Evolutionary conservation across 2,888 invertebrate genomes (phyloP), one percentile per base, ranked within the genome.

Genomic region (Latrodectus elegans): DNA sequence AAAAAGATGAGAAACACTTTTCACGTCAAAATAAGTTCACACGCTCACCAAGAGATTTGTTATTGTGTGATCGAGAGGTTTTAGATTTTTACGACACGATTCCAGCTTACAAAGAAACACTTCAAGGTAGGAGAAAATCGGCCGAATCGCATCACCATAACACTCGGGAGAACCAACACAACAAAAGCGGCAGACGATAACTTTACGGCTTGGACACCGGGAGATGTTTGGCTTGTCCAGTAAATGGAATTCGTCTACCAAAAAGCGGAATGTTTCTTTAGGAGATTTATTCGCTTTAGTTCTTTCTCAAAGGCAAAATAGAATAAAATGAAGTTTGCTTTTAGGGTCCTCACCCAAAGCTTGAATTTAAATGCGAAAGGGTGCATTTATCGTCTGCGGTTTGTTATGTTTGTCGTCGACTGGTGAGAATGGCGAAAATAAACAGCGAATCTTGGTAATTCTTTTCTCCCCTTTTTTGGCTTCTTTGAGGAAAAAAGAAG

Each of bases 341-440:
- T 73, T 74, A 74, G 73, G 65, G 26, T 68, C 67, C 77, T 68
- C 77, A 78, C 22, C 70, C 78, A 70, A 78, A 67, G 53, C 74
- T 81, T 67, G 67, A 17, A n/a, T 52, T 15, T 8, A 53, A 14
- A 60, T 60, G n/a, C 60, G 14, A 60, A 52, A 67, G 73, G 74
- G 81, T 73, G 81, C 12, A 14, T 81, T 81, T 81, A 74, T 81
- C 81, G 81, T 81, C 51, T 81, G 74, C 73, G 49, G 26, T 79
- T 55, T 79, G 38, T 22, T n/a, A 53, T 64, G 52, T 65, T 49
- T 70, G 53, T 15, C 17, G 60, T n/a, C 60, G 14, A 15, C 14
- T 60, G 60, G 60, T 60, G 60, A 60, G 60, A 60, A 60, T 60
- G 10, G 12, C 60, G 10, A 60, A 60, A 60, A 60, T 60, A 60